Evolutionary conservation across 1,140 invertebrate species (phyloP), one percentile per base, ranked within the genome.

Genomic region (Ptiloglossa arizonensis): DNA sequence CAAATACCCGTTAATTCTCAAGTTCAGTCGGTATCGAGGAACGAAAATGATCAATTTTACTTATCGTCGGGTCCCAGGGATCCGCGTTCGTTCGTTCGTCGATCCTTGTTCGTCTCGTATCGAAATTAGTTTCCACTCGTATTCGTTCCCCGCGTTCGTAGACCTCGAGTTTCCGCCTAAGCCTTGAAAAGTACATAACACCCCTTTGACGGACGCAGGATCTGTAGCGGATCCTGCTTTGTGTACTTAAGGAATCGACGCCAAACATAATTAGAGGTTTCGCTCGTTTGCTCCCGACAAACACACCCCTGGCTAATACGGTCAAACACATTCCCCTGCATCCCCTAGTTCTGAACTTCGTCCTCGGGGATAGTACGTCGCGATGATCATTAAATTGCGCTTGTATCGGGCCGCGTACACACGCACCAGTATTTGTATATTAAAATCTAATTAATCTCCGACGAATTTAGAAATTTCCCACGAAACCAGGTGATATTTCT

Each of bases 241-340:
- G 87, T 91, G 85, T 90, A 79, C 86, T 84, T 74, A 89, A 90
- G 89, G 86, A 91, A 91, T 90, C 84, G 87, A 88, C 86, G 85
- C 82, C 86, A 91, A 91, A 92, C 89, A 88, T 92, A 91, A 91
- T 91, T 91, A 91, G 88, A 87, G 88, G 89, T 88, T 86, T 87
- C 80, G 86, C 62, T 78, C 80, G 90, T 91, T 92, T 91, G 83
- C 87, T 76, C 24, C 41, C 56, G 69, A 85, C 84, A 90, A 92
- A 90, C 85, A 91, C 62, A 63, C 76, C 69, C 44, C 46, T 41
- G 71, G 79, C 66, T 89, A 89, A 89, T 90, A 87, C 84, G 82
- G 67, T 84, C 87, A 87, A 89, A 89, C 81, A 88, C 74, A 81
- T 81, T 46, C 75, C 75, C 44, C 19, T 32, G 56, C 46, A 44